Evolutionary conservation across 2,888 invertebrate species (phyloP), one percentile per base, ranked within the genome.

Genomic region (Scrobipalpa atriplicella): DNA sequence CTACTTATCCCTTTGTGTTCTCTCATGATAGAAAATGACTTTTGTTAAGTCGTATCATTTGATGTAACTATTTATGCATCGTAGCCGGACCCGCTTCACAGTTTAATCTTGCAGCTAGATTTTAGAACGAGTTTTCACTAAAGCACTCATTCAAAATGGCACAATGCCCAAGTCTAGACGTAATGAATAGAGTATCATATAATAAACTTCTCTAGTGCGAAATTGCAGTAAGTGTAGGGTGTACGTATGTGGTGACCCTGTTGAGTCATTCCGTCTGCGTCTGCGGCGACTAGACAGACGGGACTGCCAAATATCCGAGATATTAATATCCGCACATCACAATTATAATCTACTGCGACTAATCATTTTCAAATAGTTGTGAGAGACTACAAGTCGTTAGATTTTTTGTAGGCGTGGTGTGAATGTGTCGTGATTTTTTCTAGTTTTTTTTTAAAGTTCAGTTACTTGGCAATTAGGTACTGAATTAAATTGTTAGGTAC

Each of bases 291-390:
- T 71, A 67, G 72, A 69, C 70, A 69, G 65, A 65, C 71, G 82
- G 82, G 82, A 82, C 74, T 85, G 77, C 71, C 78, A 71, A 69
- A 60, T 66, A 69, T 68, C 67, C 41, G 13, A n/a, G 54, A 64
- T 63, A 68, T 68, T 67, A 66, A 70, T 70, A 74, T 67, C 72
- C 69, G 60, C 63, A 61, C 67, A 61, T 64, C 66, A 63, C 18
- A 52, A 62, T 39, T 29, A 13, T 58, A 58, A 58, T 58, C 58
- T 38, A 38, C 36, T 58, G 58, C 38, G 38, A 58, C 58, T n/a
- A 38, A 38, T 38, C 38, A 58, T 56, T 29, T 56, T 56, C 56
- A 29, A 2, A 56, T 21, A 51, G 13, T 41, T 41, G 13, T 11
- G 13, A 41, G 9, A 7, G 13, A 41, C 9, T 7, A 41, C 18